Evolutionary conservation across 2,888 invertebrate species (phyloP), one percentile per base, ranked within the genome.

Genomic region (Tineola bisselliella): DNA sequence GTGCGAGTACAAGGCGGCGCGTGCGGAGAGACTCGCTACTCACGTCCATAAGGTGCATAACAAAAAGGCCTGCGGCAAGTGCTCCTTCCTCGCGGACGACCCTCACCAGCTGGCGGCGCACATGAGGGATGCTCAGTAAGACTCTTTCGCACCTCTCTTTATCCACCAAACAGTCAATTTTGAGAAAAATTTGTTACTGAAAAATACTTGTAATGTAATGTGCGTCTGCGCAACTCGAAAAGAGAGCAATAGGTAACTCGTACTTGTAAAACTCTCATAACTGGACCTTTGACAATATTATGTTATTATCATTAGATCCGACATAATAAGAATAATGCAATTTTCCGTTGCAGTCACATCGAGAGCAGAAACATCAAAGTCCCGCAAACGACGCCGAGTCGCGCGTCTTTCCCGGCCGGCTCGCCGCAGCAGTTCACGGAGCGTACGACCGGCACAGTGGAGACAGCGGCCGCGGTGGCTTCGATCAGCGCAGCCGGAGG

Each of bases 1-100:
- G 61, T 97, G 96, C 84, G 96, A 96, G 79, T 97, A 96, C 86
- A 96, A 96, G 87, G 96, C 96, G 62, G 96, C 96, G 62, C 90
- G 96, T 68, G 94, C 95, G 58, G 96, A 97, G 82, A 90, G 96
- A 62, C 88, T 96, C 63, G 93, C 95, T 64, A 96, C 96, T 8
- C 96, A 96, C 81, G 94, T 96, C 61, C 89, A 94, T 66, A 96
- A 96, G 81, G 96, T 96, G 64, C 96, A 97, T 84, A 95, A 95
- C 81, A 95, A 95, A 81, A 90, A 94, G 70, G 93, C 94, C 33
- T 97, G 96, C 83, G 93, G 93, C 70, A 93, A 95, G 80, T 97
- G 96, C 77, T 92, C 92, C 68, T 96, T 92, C 83, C 88, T 96
- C 64, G 95, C 94, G 4, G 96, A 96, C 74, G 94, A 95, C 72